Evolutionary conservation across 1,140 invertebrate genomes (phyloP).

Genomic region (Charaxes varanes): DNA sequence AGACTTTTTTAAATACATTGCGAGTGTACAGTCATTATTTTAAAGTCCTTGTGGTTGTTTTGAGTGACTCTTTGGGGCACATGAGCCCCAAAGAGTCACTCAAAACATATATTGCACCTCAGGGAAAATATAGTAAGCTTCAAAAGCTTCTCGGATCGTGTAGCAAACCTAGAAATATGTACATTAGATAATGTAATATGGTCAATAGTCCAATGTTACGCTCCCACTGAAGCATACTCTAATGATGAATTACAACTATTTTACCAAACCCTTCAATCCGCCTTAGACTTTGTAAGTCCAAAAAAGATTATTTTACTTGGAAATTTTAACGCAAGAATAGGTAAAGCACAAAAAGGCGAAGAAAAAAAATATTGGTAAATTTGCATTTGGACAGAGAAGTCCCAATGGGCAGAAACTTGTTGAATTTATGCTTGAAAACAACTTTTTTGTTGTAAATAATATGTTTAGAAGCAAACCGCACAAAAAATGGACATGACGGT

Average conservation of each 20-base stretch:
- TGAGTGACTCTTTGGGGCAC: too few species aligned
- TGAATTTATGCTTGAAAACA: slow-evolving; percentile 15
- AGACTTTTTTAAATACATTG: too few species aligned
- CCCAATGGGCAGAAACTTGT: slow-evolving; percentile 11
- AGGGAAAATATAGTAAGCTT: not conserved
- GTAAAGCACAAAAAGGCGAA: slow-evolving; percentile 11
- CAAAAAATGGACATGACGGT: slow-evolving; percentile 17
- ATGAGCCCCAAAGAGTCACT: too few species aligned
- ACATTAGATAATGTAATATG: not conserved
- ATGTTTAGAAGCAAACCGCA: slow-evolving; percentile 13
- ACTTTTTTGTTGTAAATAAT: slow-evolving; percentile 11
- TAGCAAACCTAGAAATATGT: not conserved
- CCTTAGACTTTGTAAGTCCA: slow-evolving; percentile 1
- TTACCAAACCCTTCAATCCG: slow-evolving; percentile 7
- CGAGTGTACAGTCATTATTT: too few species aligned
- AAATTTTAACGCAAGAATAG: slow-evolving; percentile 21
- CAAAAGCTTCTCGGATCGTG: not conserved
- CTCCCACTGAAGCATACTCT: not conserved
- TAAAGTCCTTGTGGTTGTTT: too few species aligned
- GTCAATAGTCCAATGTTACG: not conserved
- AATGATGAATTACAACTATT: slow-evolving; percentile 9
- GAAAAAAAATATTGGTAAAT: slow-evolving; percentile 10
- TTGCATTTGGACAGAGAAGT: slow-evolving; percentile 17
- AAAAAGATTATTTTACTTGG: slow-evolving; percentile 9
- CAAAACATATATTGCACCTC: too few species aligned